phyloP scores from a whole-genome alignment of 2,888 invertebrate genomes.

The Epirrita christyi region DNA sequence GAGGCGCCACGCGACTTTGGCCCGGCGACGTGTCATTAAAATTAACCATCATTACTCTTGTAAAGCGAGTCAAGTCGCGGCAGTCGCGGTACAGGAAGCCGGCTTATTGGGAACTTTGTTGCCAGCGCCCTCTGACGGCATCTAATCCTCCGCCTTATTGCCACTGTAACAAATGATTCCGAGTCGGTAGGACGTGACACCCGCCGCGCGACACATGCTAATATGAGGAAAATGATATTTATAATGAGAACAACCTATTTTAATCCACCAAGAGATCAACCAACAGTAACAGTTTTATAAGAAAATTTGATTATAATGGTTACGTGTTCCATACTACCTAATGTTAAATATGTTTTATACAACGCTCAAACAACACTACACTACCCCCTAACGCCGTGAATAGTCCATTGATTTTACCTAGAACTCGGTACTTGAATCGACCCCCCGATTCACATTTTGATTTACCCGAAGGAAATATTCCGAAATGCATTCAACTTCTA shows the following conservation, averaged over 20 bases:
- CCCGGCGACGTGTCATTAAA: conserved; percentile 79
- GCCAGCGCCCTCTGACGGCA: conserved; percentile 61
- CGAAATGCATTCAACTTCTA: conserved; percentile 52
- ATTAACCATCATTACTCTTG: conserved; percentile 84
- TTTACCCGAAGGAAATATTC: conserved; percentile 41
- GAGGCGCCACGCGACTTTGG: conserved; percentile 57
- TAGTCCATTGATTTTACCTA: conserved; percentile 23
- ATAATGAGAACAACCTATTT: conserved; percentile 26
- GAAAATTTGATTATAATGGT: neutral
- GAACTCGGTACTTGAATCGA: no score
- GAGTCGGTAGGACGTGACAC: conserved; percentile 49
- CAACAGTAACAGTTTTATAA: neutral
- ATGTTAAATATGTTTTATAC: conserved; percentile 1
- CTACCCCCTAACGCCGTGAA: conserved; percentile 3
- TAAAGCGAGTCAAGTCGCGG: conserved; percentile 61
- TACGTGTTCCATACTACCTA: conserved; percentile 5
- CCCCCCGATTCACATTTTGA: no score
- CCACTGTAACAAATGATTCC: conserved; percentile 73
- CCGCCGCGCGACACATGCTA: conserved; percentile 39
- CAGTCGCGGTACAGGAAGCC: conserved; percentile 69
- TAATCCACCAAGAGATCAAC: neutral
- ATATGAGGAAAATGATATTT: conserved; percentile 33
- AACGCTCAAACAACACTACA: conserved; percentile 8
- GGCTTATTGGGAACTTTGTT: conserved; percentile 79
- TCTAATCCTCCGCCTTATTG: conserved; percentile 78